Evolutionary conservation across 2,797 vertebrate genomes (phyloP).

Genomic region (Muscicapa striata): DNA sequence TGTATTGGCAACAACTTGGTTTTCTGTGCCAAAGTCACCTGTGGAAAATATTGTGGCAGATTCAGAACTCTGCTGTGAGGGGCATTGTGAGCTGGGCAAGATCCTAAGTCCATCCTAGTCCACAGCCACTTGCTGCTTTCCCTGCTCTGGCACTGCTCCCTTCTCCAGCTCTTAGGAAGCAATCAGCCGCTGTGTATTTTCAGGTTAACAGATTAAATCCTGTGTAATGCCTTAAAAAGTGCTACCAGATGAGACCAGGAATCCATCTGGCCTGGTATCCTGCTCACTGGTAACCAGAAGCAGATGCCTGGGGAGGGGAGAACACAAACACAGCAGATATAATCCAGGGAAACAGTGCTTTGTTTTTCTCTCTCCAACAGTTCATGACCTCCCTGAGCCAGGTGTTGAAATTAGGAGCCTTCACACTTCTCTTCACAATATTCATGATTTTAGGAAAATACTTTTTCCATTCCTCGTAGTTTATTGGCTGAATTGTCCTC

Average conservation of each 20-base stretch:
- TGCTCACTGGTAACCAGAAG: background rate
- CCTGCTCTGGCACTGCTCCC: background rate
- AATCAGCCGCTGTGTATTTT: background rate
- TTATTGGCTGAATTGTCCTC: background rate
- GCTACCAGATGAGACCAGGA: background rate
- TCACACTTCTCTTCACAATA: background rate
- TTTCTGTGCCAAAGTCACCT: background rate
- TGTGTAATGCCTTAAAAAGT: constrained; percentile 13
- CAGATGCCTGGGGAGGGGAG: constrained; percentile 14
- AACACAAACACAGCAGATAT: background rate
- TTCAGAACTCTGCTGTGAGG: accelerated
- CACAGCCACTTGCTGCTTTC: background rate
- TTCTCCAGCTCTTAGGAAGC: background rate
- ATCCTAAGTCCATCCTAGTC: background rate
- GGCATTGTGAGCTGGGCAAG: background rate
- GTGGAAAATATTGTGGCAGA: background rate
- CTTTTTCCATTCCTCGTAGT: background rate
- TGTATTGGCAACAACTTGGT: background rate
- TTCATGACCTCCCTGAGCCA: background rate
- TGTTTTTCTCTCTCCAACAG: background rate
- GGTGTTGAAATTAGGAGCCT: background rate
- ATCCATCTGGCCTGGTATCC: constrained; percentile 12
- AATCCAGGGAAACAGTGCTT: background rate
- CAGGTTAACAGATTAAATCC: constrained; percentile 31
- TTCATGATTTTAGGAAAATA: background rate